These are phyloP conservation scores for Actinopyga echinites DNA, from an alignment of 53 echinoderm and acorn worm species.

Conservation along the genomic window DNA sequence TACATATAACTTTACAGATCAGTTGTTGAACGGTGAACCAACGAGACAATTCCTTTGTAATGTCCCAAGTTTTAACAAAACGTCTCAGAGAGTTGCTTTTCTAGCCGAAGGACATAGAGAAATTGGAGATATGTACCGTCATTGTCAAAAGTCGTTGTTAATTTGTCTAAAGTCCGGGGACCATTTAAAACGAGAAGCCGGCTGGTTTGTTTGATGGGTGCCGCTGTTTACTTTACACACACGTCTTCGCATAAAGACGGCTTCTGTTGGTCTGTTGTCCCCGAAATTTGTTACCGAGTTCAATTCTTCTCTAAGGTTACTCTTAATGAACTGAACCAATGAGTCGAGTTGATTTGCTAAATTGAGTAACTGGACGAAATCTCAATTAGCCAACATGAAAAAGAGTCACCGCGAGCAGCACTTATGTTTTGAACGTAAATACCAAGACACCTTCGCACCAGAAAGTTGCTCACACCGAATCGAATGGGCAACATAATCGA, in stretches of 20 bases:
- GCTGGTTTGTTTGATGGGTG: neutral
- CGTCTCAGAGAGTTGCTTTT: neutral
- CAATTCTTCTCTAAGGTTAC: constrained; percentile 28
- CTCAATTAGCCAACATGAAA: too few species aligned
- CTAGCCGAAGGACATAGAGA: constrained; percentile 2
- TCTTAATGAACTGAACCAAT: neutral
- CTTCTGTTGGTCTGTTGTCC: neutral
- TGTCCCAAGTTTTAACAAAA: neutral
- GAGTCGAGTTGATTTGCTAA: too few species aligned
- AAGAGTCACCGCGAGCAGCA: too few species aligned
- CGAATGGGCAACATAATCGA: neutral
- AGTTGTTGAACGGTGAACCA: neutral
- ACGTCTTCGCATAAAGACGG: neutral
- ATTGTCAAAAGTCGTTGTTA: constrained; percentile 25
- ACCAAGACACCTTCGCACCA: neutral
- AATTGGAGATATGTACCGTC: neutral
- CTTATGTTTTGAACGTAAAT: too few species aligned
- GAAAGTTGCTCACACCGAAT: neutral
- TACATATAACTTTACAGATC: neutral
- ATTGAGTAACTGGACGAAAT: too few species aligned
- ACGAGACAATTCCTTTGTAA: neutral
- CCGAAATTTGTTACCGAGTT: neutral
- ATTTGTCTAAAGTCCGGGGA: neutral
- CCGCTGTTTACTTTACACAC: constrained; percentile 6
- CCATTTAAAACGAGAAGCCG: too few species aligned